Percentiles rank a stretch among this genome's conserved stretches.
Conservation (phyloP, 2,888 invertebrate genomes). For the Drosophila stalkeri region DNA sequence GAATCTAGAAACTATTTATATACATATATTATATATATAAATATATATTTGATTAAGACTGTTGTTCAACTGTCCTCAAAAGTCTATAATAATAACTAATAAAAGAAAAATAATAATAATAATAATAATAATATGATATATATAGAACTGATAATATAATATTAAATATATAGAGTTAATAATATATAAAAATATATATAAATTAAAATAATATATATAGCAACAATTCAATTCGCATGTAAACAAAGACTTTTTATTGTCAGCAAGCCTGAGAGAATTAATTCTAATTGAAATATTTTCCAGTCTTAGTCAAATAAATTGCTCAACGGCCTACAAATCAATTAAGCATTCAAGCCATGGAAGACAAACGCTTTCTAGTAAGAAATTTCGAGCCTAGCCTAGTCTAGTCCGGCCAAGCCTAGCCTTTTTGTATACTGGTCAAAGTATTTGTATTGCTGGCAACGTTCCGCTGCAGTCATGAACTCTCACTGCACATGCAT, state of each 20-base stretch:
- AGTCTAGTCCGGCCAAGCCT: background rate
- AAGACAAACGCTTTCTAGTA: slow-evolving; percentile 1
- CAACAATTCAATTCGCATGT: background rate
- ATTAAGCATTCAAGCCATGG: slow-evolving; percentile 10
- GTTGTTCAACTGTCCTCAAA: too few relatives aligned
- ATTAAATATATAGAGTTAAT: too few relatives aligned
- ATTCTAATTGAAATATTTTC: background rate
- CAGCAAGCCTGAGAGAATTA: background rate
- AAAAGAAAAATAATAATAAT: too few relatives aligned
- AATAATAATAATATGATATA: too few relatives aligned
- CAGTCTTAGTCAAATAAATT: slow-evolving; percentile 17
- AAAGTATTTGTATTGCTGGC: slow-evolving; percentile 11
- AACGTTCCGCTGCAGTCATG: slow-evolving; percentile 8
- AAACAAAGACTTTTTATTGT: background rate
- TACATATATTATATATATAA: background rate
- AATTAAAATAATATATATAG: too few relatives aligned
- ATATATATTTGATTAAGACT: background rate
- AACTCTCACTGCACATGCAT: slow-evolving; percentile 20
- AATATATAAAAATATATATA: too few relatives aligned
- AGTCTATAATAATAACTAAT: too few relatives aligned
- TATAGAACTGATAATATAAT: too few relatives aligned
- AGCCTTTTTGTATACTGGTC: slow-evolving; percentile 26
- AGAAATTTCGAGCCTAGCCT: slow-evolving; percentile 19
- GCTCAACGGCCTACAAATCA: slow-evolving; percentile 20
- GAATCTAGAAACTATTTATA: too few relatives aligned